These are phyloP conservation scores for Symphodus melops DNA, from an alignment of 2,113 vertebrate species.

Conservation along the genomic window DNA sequence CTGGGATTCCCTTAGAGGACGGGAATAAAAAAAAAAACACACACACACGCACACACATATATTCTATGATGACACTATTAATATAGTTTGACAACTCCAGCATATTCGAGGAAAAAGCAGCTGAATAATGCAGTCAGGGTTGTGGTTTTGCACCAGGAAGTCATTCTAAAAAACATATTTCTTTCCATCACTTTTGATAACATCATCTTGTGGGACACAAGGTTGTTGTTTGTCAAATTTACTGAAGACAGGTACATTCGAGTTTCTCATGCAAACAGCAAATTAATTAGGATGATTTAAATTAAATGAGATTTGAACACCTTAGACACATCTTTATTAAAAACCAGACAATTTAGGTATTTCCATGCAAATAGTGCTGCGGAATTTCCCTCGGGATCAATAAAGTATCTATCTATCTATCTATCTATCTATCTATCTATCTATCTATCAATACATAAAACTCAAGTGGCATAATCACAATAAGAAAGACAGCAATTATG, in stretches of 20 bases:
- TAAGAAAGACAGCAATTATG: conserved; percentile 55
- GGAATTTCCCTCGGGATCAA: too few relatives aligned
- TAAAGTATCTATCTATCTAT: too few relatives aligned
- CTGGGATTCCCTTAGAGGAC: conserved; percentile 50
- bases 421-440: too few relatives aligned
- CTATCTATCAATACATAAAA: too few relatives aligned
- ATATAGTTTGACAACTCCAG: conserved; percentile 52
- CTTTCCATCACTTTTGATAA: background rate
- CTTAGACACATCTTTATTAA: conserved; percentile 19
- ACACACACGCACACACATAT: conserved; percentile 20
- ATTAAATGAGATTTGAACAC: conserved; percentile 33
- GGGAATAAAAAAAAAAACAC: conserved; percentile 37
- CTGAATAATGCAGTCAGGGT: conserved; percentile 49
- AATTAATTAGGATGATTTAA: conserved; percentile 44
- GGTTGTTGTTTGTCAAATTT: background rate
- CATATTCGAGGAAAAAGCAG: conserved; percentile 40
- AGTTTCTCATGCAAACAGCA: background rate
- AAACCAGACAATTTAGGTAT: conserved; percentile 31
- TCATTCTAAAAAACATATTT: conserved; percentile 13
- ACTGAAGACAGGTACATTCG: background rate
- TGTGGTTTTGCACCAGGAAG: conserved; percentile 6
- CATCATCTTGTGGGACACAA: background rate
- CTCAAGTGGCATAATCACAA: conserved; percentile 39
- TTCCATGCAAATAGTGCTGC: background rate
- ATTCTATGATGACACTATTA: conserved; percentile 58